Evolutionary conservation across 2,888 invertebrate species (phyloP).

Genomic region (Cataglyphis cursor): DNA sequence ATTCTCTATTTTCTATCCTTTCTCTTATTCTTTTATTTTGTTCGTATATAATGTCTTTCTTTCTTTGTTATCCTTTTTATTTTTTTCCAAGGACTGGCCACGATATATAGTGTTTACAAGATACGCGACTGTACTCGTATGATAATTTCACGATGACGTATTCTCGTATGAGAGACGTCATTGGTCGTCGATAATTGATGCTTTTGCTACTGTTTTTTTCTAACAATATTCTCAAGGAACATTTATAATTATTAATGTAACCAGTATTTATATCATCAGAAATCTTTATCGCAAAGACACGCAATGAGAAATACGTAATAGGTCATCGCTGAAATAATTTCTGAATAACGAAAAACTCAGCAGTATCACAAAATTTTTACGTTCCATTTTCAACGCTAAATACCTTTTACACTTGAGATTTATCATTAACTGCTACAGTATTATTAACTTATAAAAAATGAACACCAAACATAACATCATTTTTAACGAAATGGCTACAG

Average conservation of each 20-base stretch:
- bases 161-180: neutral
- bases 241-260: too few relatives aligned
- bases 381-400: too few relatives aligned
- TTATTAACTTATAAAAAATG: too few relatives aligned
- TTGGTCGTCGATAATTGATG: neutral
- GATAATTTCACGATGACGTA: neutral
- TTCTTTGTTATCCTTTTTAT: neutral
- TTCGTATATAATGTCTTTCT: neutral
- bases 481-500: too few relatives aligned
- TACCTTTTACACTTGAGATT: too few relatives aligned
- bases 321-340: neutral
- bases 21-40: neutral
- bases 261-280: neutral
- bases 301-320: neutral
- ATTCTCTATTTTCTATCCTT: neutral
- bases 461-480: too few relatives aligned
- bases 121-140: constrained; percentile 13
- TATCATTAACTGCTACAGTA: too few relatives aligned
- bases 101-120: neutral
- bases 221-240: neutral
- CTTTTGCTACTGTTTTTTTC: neutral
- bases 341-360: neutral
- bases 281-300: neutral
- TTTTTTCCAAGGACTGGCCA: neutral
- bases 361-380: neutral